Evolutionary conservation across 2,888 invertebrate genomes (phyloP).

Genomic region (Andrena camellia): DNA sequence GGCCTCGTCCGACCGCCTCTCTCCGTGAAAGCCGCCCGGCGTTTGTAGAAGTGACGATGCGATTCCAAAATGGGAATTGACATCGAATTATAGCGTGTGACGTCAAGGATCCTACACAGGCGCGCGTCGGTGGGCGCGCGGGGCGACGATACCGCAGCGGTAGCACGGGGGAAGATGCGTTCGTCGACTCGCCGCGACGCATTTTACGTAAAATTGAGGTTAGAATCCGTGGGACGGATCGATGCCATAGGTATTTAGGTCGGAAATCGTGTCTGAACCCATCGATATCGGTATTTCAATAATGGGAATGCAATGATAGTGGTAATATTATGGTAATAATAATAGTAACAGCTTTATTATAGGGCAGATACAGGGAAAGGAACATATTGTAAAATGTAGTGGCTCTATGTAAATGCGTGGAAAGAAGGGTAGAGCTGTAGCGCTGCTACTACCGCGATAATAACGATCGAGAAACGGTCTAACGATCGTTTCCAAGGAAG

Average conservation of each 20-base stretch:
- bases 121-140: background rate
- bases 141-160: background rate
- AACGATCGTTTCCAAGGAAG: slow-evolving; percentile 40
- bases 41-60: slow-evolving; percentile 49
- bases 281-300: too few relatives aligned
- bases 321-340: too few relatives aligned
- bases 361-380: too few relatives aligned
- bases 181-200: background rate
- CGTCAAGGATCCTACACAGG: slow-evolving; percentile 35
- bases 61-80: slow-evolving; percentile 69
- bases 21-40: slow-evolving; percentile 60
- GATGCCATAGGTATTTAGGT: background rate
- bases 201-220: slow-evolving; percentile 1
- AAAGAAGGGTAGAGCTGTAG: background rate
- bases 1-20: slow-evolving; percentile 45
- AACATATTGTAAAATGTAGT: too few relatives aligned
- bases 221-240: background rate
- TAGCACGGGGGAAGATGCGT: background rate
- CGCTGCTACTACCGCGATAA: background rate
- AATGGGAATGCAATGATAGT: too few relatives aligned
- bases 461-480: background rate
- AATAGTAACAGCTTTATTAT: too few relatives aligned
- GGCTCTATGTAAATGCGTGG: background rate
- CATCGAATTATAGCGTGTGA: slow-evolving; percentile 62
- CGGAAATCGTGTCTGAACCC: background rate